These are phyloP conservation scores for Neodon shergylaensis DNA, from an alignment of 2,113 vertebrate genomes.

Conservation along the genomic window DNA sequence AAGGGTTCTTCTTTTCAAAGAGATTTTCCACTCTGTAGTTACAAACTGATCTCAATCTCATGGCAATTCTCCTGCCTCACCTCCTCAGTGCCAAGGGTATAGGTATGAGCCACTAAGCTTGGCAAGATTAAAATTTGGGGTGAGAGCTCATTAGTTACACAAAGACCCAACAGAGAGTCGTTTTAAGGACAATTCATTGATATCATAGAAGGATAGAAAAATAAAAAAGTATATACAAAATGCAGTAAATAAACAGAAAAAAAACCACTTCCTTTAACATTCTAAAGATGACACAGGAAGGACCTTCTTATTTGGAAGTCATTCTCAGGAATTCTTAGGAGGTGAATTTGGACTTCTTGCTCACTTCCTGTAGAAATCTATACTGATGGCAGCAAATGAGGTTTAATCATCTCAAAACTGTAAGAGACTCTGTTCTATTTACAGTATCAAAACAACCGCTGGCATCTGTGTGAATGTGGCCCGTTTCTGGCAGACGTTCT, in stretches of 20 bases:
- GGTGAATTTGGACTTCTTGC: neutral
- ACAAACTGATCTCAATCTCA: neutral
- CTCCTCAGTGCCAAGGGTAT: neutral
- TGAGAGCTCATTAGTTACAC: neutral
- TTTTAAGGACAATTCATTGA: neutral
- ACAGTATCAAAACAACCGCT: neutral
- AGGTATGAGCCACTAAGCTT: neutral
- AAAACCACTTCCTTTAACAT: neutral
- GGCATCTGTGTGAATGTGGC: neutral
- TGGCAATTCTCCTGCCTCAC: neutral
- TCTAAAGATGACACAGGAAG: neutral
- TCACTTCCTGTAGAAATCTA: neutral
- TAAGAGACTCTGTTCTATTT: neutral
- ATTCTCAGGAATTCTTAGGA: neutral
- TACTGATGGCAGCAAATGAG: neutral
- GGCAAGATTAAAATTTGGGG: neutral
- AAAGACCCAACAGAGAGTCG: neutral
- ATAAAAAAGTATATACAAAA: neutral
- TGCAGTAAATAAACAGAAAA: neutral
- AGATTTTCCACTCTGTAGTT: too few species aligned
- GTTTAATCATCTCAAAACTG: conserved; percentile 25
- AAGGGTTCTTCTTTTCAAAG: neutral
- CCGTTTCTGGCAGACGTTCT: too few species aligned
- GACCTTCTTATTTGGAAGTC: neutral
- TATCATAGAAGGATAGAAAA: neutral